Evolutionary conservation across 2,797 vertebrate species (phyloP).

Genomic region (Crocodylus rhombifer): DNA sequence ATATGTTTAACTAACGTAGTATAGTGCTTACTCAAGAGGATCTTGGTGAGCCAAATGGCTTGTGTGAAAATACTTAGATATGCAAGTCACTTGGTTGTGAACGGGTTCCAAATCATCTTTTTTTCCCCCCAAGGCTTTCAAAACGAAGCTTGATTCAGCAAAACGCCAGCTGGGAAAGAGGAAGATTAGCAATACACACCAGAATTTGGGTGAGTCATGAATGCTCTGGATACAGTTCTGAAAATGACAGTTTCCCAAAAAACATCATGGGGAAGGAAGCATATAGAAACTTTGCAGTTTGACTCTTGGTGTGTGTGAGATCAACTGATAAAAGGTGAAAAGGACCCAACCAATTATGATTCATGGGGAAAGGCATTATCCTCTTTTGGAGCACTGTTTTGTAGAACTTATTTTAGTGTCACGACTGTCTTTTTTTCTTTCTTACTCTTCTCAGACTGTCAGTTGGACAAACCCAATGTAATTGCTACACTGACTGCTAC

Average conservation of each 20-base stretch:
- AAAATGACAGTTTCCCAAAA: background rate
- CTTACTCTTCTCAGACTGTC: background rate
- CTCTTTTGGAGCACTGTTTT: background rate
- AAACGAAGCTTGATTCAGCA: slow-evolving; percentile 4
- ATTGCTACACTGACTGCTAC: background rate
- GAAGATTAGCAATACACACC: background rate
- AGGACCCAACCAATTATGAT: background rate
- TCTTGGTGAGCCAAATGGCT: background rate
- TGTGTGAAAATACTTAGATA: background rate
- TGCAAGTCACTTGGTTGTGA: background rate
- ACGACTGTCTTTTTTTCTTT: too few relatives aligned
- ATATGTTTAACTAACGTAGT: background rate
- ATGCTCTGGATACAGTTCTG: background rate
- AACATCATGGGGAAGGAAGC: background rate
- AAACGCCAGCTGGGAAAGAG: background rate
- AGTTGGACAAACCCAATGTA: background rate
- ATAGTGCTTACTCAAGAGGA: background rate
- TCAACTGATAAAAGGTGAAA: background rate
- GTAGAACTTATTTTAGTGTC: background rate
- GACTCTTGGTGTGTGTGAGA: background rate
- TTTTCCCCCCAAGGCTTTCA: slow-evolving; percentile 65
- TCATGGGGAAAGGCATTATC: background rate
- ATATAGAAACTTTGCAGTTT: rapidly evolving
- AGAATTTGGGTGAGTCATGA: slow-evolving; percentile 62
- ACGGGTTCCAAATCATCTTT: background rate